Conservation (phyloP, 2,888 invertebrate genomes). For the Germaria angustata region DNA sequence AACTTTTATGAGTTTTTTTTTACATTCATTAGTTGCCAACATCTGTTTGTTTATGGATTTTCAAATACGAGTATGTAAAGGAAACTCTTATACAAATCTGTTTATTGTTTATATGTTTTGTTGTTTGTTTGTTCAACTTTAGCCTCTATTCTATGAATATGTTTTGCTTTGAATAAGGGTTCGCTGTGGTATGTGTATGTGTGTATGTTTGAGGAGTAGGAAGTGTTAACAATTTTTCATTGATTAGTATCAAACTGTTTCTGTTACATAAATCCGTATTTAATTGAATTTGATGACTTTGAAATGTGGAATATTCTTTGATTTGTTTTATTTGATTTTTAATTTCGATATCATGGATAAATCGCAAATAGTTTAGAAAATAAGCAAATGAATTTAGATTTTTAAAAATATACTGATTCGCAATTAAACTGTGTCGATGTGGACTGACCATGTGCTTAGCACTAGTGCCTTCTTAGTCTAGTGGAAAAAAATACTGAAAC, state of each 20-base stretch:
- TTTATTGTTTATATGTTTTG: slow-evolving; percentile 19
- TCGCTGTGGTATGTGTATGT: slow-evolving; percentile 2
- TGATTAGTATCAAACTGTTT: slow-evolving; percentile 62
- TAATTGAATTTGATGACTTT: slow-evolving; percentile 54
- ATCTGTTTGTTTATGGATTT: slow-evolving; percentile 55
- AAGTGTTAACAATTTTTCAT: slow-evolving; percentile 60
- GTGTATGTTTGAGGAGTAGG: slow-evolving; percentile 24
- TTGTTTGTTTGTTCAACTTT: slow-evolving; percentile 24
- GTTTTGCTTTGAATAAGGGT: slow-evolving; percentile 22
- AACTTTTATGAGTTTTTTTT: neutral
- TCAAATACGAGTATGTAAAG: too few relatives aligned
- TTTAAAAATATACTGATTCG: too few relatives aligned
- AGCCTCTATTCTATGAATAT: slow-evolving; percentile 33
- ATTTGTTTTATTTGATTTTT: too few relatives aligned
- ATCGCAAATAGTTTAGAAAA: too few relatives aligned
- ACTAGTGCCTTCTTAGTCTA: too few relatives aligned
- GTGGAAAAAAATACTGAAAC: too few relatives aligned
- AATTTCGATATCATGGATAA: too few relatives aligned
- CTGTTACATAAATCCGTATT: slow-evolving; percentile 54
- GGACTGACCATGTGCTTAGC: too few relatives aligned
- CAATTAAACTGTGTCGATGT: too few relatives aligned
- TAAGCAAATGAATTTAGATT: too few relatives aligned
- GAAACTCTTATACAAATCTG: slow-evolving; percentile 8
- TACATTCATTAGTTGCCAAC: slow-evolving; percentile 44
- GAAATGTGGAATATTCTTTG: slow-evolving; percentile 2